Conservation (phyloP, 2,888 invertebrate species). For the Mythimna vitellina region DNA sequence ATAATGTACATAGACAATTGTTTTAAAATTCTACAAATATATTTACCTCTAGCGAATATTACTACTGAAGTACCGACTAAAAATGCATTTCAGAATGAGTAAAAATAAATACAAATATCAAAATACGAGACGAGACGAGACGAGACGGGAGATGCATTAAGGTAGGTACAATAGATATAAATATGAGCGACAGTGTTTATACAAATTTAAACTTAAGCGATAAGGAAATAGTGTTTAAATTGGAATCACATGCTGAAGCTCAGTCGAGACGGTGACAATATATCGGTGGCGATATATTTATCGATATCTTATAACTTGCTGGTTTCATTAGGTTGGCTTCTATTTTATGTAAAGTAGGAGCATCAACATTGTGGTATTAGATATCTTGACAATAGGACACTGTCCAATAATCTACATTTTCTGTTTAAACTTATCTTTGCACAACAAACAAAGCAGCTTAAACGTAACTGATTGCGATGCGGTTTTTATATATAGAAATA, state of each 20-base stretch:
- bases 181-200: slow-evolving; percentile 34
- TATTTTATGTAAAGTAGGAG: slow-evolving; percentile 3
- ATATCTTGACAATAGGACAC: not conserved
- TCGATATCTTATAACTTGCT: not conserved
- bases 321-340: not conserved
- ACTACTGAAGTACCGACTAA: slow-evolving; percentile 52
- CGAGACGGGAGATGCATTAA: slow-evolving; percentile 20
- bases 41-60: slow-evolving; percentile 48
- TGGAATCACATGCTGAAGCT: slow-evolving; percentile 43
- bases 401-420: not conserved
- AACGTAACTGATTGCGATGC: too few species aligned
- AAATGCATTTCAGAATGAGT: slow-evolving; percentile 61
- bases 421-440: not conserved
- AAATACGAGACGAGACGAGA: slow-evolving; percentile 21
- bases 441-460: too few species aligned
- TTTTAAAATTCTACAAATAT: slow-evolving; percentile 35
- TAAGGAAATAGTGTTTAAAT: slow-evolving; percentile 34
- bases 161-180: slow-evolving; percentile 16
- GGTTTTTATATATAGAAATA: too few species aligned
- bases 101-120: slow-evolving; percentile 54
- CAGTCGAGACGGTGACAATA: slow-evolving; percentile 4
- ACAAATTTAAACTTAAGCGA: slow-evolving; percentile 36
- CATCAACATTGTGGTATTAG: slow-evolving; percentile 5
- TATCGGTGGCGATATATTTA: not conserved
- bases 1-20: slow-evolving; percentile 45